A percentile compares a stretch with the other conserved stretches of the same genome.
Evolutionary conservation across 2,797 vertebrate species (phyloP).

Genomic region (Xyrichtys novacula): DNA sequence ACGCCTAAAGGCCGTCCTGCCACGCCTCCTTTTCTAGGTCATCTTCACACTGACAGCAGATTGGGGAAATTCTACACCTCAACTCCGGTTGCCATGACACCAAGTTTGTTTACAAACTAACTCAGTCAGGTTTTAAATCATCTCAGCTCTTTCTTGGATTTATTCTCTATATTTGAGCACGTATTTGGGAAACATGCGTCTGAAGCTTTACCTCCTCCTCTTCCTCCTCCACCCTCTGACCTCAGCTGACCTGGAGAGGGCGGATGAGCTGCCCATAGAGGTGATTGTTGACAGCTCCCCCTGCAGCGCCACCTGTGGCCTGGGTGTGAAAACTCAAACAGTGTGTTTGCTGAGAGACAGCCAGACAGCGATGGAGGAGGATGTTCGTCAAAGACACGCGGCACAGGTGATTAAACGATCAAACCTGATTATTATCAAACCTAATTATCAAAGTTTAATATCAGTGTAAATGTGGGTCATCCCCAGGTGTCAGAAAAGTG

Average conservation of each 20-base stretch:
- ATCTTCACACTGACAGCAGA: too few relatives aligned
- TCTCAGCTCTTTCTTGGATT: too few relatives aligned
- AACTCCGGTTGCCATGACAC: too few relatives aligned
- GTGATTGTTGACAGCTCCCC: constrained; percentile 73
- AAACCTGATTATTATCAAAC: not conserved
- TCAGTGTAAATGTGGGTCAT: not conserved
- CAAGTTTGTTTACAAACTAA: too few relatives aligned
- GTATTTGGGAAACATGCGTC: constrained; percentile 1
- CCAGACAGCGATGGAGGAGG: constrained; percentile 31
- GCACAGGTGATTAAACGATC: too few relatives aligned
- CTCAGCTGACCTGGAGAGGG: constrained; percentile 44
- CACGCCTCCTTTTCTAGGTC: too few relatives aligned
- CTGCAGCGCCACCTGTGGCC: constrained; percentile 91
- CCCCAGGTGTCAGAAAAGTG: constrained; percentile 70
- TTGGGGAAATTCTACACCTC: too few relatives aligned
- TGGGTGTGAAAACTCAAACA: constrained; percentile 85
- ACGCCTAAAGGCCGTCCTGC: too few relatives aligned
- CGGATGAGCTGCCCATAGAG: constrained; percentile 44
- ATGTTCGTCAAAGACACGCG: not conserved
- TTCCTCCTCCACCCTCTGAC: constrained; percentile 41
- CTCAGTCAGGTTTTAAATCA: too few relatives aligned
- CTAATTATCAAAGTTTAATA: not conserved
- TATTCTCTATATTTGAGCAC: too few relatives aligned
- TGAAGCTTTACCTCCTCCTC: not conserved
- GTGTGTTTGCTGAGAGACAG: constrained; percentile 78